Evolutionary conservation across 2,797 vertebrate species (phyloP), one percentile per base, ranked within the genome.

Genomic region (Propithecus deckenii): DNA sequence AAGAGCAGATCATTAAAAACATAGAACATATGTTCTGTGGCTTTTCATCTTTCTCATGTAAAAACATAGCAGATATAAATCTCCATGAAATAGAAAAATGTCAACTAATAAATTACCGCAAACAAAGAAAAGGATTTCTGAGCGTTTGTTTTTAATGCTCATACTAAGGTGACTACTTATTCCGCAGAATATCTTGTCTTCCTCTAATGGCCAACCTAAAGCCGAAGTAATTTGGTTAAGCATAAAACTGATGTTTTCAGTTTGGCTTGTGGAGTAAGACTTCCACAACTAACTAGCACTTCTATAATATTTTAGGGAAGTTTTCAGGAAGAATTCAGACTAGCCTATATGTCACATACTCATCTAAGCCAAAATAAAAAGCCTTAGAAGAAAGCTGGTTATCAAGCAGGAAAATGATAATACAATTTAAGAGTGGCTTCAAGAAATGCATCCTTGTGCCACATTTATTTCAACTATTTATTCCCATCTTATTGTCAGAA

Each of bases 1-100:
- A 97, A 93, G 23, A 88, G 96, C 52, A 97, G 63, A 97, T 43
- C 7, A 88, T 63, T 96, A 78, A 87, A 35, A 91, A 89, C n/a
- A 96, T 17, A 86, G 18, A 89, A 76, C 10, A 78, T 46, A 38
- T 20, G 52, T 59, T 79, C 78, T 65, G 38, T 28, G 41, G 7
- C 13, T 94, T 95, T 63, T 93, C 78, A 74, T 79, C 61, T 57
- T 85, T 93, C 55, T 78, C n/a, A 38, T 30, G 3, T 41, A 83
- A 96, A 97, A 91, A 78, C 14, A 87, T 1, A 79, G 57, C 25
- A 96, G 20, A 86, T 5, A 1, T 63, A 89, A 63, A 63, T 14
- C 79, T 80, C 67, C 46, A 28, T 91, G 7, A 93, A 72, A 50
- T 57, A 30, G 35, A 94, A 75, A 7, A 76, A 57, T 41, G 65